phyloP scores from a whole-genome alignment of 2,797 vertebrate genomes.

The Poeciliopsis turneri region DNA sequence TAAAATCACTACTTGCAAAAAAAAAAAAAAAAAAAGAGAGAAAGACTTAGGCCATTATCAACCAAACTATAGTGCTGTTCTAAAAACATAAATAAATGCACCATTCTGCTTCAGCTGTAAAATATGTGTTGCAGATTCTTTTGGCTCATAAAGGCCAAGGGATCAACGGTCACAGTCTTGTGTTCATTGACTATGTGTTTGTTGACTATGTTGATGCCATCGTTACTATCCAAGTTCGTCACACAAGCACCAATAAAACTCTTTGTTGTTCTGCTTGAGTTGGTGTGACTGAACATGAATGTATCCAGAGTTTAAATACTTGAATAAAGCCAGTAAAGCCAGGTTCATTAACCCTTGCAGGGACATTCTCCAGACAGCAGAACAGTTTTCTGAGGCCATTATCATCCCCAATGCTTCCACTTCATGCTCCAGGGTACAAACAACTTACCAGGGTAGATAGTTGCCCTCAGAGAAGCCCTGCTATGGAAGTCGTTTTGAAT shows the following conservation, averaged over 20 bases:
- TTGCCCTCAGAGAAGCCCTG: not conserved
- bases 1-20: not conserved
- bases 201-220: constrained; percentile 3
- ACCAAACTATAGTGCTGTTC: not conserved
- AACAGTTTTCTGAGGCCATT: not conserved
- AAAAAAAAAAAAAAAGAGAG: too few species aligned
- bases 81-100: not conserved
- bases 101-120: constrained; percentile 1
- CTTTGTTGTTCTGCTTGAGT: not conserved
- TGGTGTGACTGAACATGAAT: not conserved
- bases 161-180: constrained; percentile 41
- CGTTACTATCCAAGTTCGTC: not conserved
- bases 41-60: not conserved
- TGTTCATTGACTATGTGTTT: constrained; percentile 20
- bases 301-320: not conserved
- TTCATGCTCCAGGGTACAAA: not conserved
- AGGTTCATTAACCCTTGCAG: not conserved
- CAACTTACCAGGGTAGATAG: not conserved
- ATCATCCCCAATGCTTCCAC: not conserved
- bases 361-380: not conserved
- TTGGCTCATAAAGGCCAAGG: not conserved
- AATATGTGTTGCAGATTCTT: not conserved
- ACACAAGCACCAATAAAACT: not conserved
- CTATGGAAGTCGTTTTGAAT: not conserved
- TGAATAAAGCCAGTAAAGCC: not conserved